Base-by-base conservation (phyloP, 2,888 invertebrate genomes). In the Hirtodrosophila confusa region DNA sequence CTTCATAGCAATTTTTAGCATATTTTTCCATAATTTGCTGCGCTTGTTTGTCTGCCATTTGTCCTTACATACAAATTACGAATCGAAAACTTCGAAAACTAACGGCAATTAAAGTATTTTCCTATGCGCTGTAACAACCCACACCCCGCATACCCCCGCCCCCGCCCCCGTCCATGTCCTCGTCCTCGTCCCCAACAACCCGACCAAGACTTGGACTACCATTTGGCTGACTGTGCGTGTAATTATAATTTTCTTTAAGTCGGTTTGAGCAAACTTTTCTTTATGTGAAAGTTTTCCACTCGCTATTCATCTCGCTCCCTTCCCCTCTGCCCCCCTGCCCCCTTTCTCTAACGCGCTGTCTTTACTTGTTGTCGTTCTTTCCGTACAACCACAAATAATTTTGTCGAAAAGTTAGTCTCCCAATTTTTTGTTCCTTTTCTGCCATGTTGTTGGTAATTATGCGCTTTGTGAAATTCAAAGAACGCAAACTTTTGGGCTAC, bases 171-270 rank as follows among this genome's bases (percentile, higher is more conserved):
- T 2, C 17, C 17, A n/a, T n/a, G n/a, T n/a, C n/a, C n/a, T 1
- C 17, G 17, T 17, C 17, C 17, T 17, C 17, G 17, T 2, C 17
- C 17, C 17, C 17, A 17, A 17, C 17, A 17, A 17, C 17, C 17
- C 17, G 50, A 54, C 40, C 54, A 39, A 33, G 43, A 58, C 61
- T 69, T 74, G 62, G 73, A 75, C 75, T 64, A 68, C 41, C 65
- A 75, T 84, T 84, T 83, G 85, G 83, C 83, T 83, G 85, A 83
- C 83, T 83, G 86, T 83, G 84, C 86, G 86, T 84, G 86, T 84
- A 86, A 84, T 86, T 84, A 84, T 86, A 80, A 84, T 83, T 86
- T 84, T 85, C 82, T 75, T 77, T 85, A 83, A 83, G 82, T 83
- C 79, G 84, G 84, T 83, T 83, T 84, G 82, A 75, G 48, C 78